Conservation (phyloP, 2,888 invertebrate genomes). For the Drosophila paranaensis region DNA sequence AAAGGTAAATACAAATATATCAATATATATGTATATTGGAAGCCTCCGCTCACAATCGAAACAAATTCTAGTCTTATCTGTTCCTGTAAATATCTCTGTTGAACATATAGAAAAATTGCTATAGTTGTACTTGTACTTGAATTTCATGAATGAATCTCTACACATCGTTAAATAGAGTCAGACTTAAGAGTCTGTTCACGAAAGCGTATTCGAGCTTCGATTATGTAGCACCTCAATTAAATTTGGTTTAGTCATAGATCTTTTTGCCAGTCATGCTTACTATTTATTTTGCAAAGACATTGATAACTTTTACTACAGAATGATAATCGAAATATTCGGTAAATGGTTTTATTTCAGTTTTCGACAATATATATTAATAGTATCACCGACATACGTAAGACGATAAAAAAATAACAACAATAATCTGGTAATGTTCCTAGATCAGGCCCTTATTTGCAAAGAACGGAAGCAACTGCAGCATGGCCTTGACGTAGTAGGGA, state of each 20-base stretch:
- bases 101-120: too few relatives aligned
- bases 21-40: neutral
- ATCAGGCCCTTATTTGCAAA: slow-evolving; percentile 76
- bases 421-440: slow-evolving; percentile 1
- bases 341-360: slow-evolving; percentile 9
- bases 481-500: slow-evolving; percentile 71
- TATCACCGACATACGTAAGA: slow-evolving; percentile 3
- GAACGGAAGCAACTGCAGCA: slow-evolving; percentile 77
- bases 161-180: neutral
- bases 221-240: neutral
- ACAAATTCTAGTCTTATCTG: neutral
- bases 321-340: too few relatives aligned
- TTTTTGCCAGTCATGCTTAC: slow-evolving; percentile 31
- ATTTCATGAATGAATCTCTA: neutral
- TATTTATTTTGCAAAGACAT: neutral
- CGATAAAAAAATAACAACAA: neutral
- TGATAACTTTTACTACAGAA: neutral
- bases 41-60: neutral
- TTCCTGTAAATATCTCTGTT: rapidly evolving
- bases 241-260: neutral
- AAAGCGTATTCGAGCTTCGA: neutral
- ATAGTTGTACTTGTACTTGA: neutral
- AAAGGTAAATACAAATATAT: neutral
- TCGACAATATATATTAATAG: slow-evolving; percentile 9
- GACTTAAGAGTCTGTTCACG: neutral